phyloP scores from a whole-genome alignment of 2,888 invertebrate species.

The Philaethria dido region DNA sequence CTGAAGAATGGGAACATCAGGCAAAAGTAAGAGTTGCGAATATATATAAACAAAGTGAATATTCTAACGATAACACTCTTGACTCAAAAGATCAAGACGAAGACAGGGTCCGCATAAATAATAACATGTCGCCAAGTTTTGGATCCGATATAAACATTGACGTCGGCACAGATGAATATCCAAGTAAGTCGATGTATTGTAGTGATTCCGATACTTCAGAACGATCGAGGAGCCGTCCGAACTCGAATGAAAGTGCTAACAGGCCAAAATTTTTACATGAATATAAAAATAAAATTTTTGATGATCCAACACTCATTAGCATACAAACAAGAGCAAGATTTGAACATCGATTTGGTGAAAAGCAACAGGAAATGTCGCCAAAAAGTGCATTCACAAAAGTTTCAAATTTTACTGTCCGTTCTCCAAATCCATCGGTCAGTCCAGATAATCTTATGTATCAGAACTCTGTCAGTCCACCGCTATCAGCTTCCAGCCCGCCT shows the following conservation, averaged over 20 bases:
- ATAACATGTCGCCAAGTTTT: slow-evolving; percentile 77
- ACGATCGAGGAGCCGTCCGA: slow-evolving; percentile 76
- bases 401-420: slow-evolving; percentile 77
- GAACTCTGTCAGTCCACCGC: slow-evolving; percentile 90
- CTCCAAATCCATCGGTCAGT: slow-evolving; percentile 89
- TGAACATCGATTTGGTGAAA: slow-evolving; percentile 74
- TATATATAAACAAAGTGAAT: slow-evolving; percentile 74
- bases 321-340: slow-evolving; percentile 81
- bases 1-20: slow-evolving; percentile 76
- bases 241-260: slow-evolving; percentile 82
- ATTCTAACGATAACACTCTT: slow-evolving; percentile 65
- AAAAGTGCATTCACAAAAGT: slow-evolving; percentile 95
- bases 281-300: slow-evolving; percentile 85
- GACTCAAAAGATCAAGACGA: slow-evolving; percentile 74
- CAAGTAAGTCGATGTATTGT: slow-evolving; percentile 74
- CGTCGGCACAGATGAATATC: slow-evolving; percentile 80
- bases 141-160: slow-evolving; percentile 80
- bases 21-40: slow-evolving; percentile 69
- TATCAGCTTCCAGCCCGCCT: slow-evolving; percentile 84
- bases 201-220: slow-evolving; percentile 81
- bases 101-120: slow-evolving; percentile 69
- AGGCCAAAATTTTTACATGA: slow-evolving; percentile 79
- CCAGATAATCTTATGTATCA: slow-evolving; percentile 91
- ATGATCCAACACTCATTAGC: slow-evolving; percentile 81
- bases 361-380: slow-evolving; percentile 79